phyloP scores from a whole-genome alignment of 2,797 vertebrate genomes.

The Falco cherrug region DNA sequence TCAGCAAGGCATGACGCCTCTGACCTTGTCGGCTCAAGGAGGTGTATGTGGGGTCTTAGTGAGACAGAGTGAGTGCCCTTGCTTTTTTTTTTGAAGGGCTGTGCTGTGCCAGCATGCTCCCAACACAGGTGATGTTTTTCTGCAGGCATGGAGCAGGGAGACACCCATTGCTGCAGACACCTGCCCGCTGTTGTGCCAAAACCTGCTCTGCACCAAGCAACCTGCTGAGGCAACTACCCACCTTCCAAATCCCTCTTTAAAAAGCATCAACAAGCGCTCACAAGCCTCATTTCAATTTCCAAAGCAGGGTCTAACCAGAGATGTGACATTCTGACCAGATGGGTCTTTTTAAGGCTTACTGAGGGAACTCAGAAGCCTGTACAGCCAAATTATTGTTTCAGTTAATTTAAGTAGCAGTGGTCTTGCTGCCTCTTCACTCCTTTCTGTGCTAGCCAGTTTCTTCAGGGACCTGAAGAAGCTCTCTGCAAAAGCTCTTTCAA shows the following conservation, averaged over 20 bases:
- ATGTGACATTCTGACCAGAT: conserved; percentile 71
- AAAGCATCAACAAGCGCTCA: not conserved
- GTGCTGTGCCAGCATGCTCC: fast-evolving
- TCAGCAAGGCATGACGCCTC: not conserved
- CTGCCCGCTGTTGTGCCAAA: not conserved
- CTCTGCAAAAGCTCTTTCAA: conserved; percentile 36
- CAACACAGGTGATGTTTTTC: not conserved
- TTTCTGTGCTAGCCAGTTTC: conserved; percentile 47
- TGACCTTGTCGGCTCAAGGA: not conserved
- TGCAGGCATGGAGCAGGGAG: not conserved
- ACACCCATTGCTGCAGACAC: not conserved
- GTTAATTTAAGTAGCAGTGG: conserved; percentile 72
- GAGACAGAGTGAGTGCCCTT: not conserved
- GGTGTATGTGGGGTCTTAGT: fast-evolving
- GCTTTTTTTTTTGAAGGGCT: not conserved
- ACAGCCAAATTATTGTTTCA: conserved; percentile 75
- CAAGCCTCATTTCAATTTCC: conserved; percentile 23
- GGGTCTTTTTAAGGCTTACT: conserved; percentile 74
- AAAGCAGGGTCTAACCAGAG: conserved; percentile 62
- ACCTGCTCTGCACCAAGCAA: not conserved
- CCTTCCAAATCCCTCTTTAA: conserved; percentile 53
- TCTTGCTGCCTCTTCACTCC: conserved; percentile 62
- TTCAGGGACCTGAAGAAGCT: not conserved
- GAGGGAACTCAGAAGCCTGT: conserved; percentile 70
- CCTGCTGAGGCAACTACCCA: not conserved